Conservation (phyloP, 2,113 vertebrate genomes). For the Rhynchomys soricoides region DNA sequence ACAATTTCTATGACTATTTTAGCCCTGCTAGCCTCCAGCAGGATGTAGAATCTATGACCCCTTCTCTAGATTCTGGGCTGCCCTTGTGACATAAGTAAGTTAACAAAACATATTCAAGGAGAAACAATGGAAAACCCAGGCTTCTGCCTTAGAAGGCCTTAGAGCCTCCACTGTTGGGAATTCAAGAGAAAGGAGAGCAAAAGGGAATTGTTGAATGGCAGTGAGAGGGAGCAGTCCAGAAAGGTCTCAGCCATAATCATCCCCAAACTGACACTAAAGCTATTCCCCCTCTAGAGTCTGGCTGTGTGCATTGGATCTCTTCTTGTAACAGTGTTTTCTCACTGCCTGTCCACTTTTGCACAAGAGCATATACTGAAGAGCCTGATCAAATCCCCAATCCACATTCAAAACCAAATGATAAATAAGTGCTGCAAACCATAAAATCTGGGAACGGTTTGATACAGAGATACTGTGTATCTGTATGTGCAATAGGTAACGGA, state of each 20-base stretch:
- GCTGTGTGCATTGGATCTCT: not conserved
- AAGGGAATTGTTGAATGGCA: not conserved
- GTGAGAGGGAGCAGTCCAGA: not conserved
- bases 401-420: not conserved
- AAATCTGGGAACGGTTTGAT: not conserved
- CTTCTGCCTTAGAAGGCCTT: not conserved
- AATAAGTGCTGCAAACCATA: not conserved
- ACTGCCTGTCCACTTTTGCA: not conserved
- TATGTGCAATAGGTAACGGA: not conserved
- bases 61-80: too few species aligned
- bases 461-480: not conserved
- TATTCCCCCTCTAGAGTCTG: not conserved
- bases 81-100: not conserved
- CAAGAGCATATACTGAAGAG: not conserved
- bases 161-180: not conserved
- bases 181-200: not conserved
- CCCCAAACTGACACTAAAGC: not conserved
- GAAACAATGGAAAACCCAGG: not conserved
- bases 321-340: not conserved
- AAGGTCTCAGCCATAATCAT: not conserved
- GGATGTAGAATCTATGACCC: not conserved
- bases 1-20: not conserved
- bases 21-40: not conserved
- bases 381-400: not conserved
- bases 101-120: not conserved